Conservation (phyloP, 2,113 vertebrate species). For the Melozone crissalis region DNA sequence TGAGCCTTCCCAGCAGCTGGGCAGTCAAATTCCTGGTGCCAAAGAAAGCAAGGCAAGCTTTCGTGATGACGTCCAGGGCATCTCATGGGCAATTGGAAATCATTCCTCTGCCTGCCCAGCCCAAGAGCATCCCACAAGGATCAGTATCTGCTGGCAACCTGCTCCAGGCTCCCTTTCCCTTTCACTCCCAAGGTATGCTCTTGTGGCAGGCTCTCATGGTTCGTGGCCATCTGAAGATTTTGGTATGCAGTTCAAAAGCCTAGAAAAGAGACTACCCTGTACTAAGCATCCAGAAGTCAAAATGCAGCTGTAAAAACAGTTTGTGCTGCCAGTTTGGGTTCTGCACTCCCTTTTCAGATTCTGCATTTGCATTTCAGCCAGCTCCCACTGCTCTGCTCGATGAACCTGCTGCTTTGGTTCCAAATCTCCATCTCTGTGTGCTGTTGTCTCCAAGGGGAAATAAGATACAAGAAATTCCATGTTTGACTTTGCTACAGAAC, state of each 20-base stretch:
- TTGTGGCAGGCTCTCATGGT: rapidly evolving
- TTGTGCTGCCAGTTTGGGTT: not conserved
- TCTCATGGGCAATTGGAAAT: not conserved
- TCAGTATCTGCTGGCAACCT: not conserved
- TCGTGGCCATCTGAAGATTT: not conserved
- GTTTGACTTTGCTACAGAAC: not conserved
- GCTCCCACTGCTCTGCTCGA: not conserved
- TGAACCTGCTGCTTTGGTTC: slow-evolving; percentile 1
- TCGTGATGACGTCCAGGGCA: not conserved
- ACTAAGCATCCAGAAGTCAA: not conserved
- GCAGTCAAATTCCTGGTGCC: not conserved
- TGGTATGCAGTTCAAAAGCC: not conserved
- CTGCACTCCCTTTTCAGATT: not conserved
- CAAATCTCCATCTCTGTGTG: not conserved
- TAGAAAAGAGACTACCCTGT: not conserved
- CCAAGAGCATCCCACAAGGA: not conserved
- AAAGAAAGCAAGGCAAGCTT: slow-evolving; percentile 35
- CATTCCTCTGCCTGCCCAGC: not conserved
- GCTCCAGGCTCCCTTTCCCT: not conserved
- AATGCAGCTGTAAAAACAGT: slow-evolving; percentile 8
- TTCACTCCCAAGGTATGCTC: not conserved
- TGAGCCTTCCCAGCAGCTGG: slow-evolving; percentile 10
- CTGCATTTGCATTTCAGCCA: not conserved
- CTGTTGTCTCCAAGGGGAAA: not conserved
- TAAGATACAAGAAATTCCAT: not conserved